Evolutionary conservation across 1,140 invertebrate species (phyloP).

Genomic region (Aradophagus sp.): DNA sequence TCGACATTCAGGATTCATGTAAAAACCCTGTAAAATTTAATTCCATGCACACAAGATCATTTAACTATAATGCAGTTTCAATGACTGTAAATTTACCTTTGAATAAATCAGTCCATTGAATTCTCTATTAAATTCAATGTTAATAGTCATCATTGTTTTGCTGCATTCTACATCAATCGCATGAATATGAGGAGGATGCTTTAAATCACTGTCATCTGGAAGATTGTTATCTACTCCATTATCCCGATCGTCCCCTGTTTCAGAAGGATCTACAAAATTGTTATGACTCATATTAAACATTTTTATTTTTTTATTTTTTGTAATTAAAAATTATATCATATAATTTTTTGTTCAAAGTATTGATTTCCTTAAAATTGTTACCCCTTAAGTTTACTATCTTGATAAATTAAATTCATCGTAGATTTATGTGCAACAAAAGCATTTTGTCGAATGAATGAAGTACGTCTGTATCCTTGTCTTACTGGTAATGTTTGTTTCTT

Average conservation of each 20-base stretch:
- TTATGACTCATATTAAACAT: background rate
- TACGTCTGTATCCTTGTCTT: too few relatives aligned
- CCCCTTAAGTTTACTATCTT: too few relatives aligned
- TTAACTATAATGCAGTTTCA: too few relatives aligned
- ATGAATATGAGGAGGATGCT: conserved; percentile 85
- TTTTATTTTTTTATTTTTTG: too few relatives aligned
- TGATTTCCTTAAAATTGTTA: too few relatives aligned
- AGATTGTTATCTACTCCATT: conserved; percentile 29
- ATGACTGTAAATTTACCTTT: conserved; percentile 78
- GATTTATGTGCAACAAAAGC: too few relatives aligned
- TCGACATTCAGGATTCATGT: conserved; percentile 80
- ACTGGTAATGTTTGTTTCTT: too few relatives aligned
- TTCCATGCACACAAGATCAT: too few relatives aligned
- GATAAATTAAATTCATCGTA: too few relatives aligned
- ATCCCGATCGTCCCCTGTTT: conserved; percentile 16
- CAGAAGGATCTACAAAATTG: conserved; percentile 21
- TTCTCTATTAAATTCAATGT: conserved; percentile 84
- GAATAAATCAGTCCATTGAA: conserved; percentile 89
- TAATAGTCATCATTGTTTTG: conserved; percentile 88
- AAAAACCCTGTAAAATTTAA: conserved; percentile 78
- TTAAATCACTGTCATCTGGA: conserved; percentile 72
- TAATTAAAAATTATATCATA: too few relatives aligned
- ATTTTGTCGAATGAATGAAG: too few relatives aligned
- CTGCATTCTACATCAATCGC: conserved; percentile 84
- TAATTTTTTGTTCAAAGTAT: too few relatives aligned